Evolutionary conservation across 2,113 vertebrate genomes (phyloP).

Genomic region (Anarrhichthys ocellatus): DNA sequence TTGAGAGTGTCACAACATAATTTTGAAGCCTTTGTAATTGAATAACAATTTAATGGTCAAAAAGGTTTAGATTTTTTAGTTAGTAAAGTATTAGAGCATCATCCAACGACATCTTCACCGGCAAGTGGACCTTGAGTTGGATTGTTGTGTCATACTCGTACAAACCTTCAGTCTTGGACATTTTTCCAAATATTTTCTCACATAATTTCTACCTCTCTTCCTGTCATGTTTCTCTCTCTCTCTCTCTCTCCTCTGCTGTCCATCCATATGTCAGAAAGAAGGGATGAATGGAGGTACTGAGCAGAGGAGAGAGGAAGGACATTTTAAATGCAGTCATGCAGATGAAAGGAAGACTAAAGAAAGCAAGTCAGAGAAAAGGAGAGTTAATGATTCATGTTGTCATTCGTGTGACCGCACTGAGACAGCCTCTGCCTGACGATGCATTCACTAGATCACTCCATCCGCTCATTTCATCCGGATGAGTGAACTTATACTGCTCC

Average conservation of each 20-base stretch:
- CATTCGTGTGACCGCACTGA: constrained; percentile 58
- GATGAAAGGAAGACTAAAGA: constrained; percentile 59
- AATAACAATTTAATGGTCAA: background rate
- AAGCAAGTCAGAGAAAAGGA: constrained; percentile 52
- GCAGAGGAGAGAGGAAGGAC: constrained; percentile 49
- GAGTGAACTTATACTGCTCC: constrained; percentile 57
- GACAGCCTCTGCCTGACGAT: constrained; percentile 55
- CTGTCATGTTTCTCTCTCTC: background rate
- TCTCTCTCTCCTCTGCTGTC: background rate
- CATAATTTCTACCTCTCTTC: background rate
- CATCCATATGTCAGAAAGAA: constrained; percentile 42
- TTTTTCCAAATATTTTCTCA: constrained; percentile 5
- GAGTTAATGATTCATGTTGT: constrained; percentile 67
- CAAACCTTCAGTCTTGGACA: background rate
- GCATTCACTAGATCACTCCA: constrained; percentile 64
- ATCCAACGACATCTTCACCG: background rate
- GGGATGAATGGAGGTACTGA: constrained; percentile 34
- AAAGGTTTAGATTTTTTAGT: background rate
- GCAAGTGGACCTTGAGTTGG: background rate
- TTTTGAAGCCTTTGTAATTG: background rate
- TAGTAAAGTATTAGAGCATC: background rate
- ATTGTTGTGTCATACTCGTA: background rate
- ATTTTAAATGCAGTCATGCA: constrained; percentile 58
- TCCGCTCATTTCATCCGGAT: constrained; percentile 48
- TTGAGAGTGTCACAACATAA: no score